Conservation (phyloP, 2,888 invertebrate species). For the Hemithea aestivaria region DNA sequence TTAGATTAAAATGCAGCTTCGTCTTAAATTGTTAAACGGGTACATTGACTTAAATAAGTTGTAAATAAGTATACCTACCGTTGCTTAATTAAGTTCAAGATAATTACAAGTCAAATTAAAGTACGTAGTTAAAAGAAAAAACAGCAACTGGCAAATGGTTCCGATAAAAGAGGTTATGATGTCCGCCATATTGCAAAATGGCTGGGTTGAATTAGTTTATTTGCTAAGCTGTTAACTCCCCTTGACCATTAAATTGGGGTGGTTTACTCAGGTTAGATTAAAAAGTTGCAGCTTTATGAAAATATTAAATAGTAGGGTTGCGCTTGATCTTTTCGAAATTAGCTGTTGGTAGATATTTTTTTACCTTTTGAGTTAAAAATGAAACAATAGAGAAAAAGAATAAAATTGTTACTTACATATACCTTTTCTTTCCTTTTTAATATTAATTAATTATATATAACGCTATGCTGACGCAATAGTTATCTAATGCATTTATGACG, state of each 20-base stretch:
- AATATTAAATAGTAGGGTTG: constrained; percentile 18
- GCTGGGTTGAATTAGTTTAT: constrained; percentile 55
- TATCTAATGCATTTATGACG: too few relatives aligned
- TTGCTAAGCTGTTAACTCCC: constrained; percentile 36
- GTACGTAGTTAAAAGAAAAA: constrained; percentile 72
- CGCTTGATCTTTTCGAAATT: constrained; percentile 30
- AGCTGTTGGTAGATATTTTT: too few relatives aligned
- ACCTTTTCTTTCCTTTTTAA: too few relatives aligned
- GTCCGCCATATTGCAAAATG: constrained; percentile 58
- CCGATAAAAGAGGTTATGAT: constrained; percentile 65
- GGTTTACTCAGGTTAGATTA: constrained; percentile 32
- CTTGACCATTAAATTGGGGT: constrained; percentile 31
- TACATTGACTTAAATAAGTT: too few relatives aligned
- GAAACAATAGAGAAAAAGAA: too few relatives aligned
- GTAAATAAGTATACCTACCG: too few relatives aligned
- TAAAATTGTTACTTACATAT: too few relatives aligned
- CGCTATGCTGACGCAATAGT: too few relatives aligned
- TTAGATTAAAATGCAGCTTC: too few relatives aligned
- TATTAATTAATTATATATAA: too few relatives aligned
- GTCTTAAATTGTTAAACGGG: too few relatives aligned
- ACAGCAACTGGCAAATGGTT: constrained; percentile 66
- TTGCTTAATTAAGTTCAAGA: constrained; percentile 34
- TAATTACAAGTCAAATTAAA: constrained; percentile 71
- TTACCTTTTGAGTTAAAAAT: too few relatives aligned
- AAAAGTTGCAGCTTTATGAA: constrained; percentile 22